phyloP scores from a whole-genome alignment of 2,888 invertebrate species.

The Harmothoe impar region DNA sequence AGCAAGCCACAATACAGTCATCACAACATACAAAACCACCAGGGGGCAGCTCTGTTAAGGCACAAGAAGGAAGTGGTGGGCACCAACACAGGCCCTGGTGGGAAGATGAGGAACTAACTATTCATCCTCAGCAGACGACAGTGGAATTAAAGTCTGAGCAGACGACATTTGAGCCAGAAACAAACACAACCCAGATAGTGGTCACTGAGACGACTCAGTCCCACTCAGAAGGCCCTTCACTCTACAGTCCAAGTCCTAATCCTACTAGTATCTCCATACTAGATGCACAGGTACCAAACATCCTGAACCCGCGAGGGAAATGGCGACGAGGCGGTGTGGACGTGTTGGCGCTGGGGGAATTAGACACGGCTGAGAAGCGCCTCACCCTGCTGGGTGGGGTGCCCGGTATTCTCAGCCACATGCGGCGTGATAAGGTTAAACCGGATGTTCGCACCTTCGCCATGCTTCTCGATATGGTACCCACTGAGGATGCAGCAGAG shows the following conservation, averaged over 20 bases:
- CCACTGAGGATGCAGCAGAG: slow-evolving; percentile 88
- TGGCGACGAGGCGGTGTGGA: not conserved
- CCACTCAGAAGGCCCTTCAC: too few species aligned
- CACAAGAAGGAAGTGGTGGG: not conserved
- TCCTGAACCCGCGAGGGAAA: slow-evolving; percentile 70
- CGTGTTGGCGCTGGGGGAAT: slow-evolving; percentile 64
- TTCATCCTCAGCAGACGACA: not conserved
- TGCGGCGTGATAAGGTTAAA: slow-evolving; percentile 88
- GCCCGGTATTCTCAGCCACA: slow-evolving; percentile 89
- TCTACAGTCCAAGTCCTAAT: too few species aligned
- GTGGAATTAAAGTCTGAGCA: not conserved
- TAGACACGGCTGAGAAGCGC: slow-evolving; percentile 72
- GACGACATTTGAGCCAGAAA: not conserved
- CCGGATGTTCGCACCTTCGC: slow-evolving; percentile 92
- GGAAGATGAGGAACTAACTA: not conserved
- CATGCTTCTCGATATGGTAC: slow-evolving; percentile 89
- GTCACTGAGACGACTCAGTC: too few species aligned
- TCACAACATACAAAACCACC: too few species aligned
- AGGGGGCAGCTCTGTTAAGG: not conserved
- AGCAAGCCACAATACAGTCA: not conserved
- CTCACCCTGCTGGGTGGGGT: slow-evolving; percentile 90
- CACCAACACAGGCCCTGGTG: not conserved
- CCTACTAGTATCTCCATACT: not conserved
- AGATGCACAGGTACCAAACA: slow-evolving; percentile 68
- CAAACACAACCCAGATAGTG: not conserved